These are phyloP conservation scores for Parotia lawesii DNA, from an alignment of 2,113 vertebrate genomes.

Conservation along the genomic window DNA sequence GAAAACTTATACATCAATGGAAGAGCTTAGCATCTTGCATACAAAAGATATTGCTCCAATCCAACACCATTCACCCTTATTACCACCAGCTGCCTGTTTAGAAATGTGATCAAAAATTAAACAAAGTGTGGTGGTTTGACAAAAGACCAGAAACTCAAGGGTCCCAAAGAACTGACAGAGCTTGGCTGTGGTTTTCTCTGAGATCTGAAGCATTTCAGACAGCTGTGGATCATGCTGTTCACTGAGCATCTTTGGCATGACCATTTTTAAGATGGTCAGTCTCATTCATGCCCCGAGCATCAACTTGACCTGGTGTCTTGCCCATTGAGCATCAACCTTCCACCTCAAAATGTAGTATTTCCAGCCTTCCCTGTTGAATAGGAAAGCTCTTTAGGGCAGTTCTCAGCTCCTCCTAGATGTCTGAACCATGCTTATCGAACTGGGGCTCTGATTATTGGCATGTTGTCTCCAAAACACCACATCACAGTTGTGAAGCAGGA, in stretches of 20 bases:
- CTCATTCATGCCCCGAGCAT: not conserved
- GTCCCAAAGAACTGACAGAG: not conserved
- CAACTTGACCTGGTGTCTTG: not conserved
- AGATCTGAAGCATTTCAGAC: not conserved
- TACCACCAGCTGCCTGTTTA: not conserved
- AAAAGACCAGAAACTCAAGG: not conserved
- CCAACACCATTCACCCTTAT: not conserved
- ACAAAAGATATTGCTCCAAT: not conserved
- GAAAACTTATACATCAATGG: not conserved
- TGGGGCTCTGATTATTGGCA: not conserved
- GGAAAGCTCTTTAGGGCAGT: not conserved
- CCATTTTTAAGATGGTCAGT: not conserved
- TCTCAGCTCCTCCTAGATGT: not conserved
- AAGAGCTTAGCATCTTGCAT: not conserved
- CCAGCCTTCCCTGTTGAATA: not conserved
- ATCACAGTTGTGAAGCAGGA: not conserved
- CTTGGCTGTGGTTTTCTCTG: not conserved
- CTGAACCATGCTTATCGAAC: fast-evolving
- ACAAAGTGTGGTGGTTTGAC: not conserved
- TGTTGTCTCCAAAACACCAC: not conserved
- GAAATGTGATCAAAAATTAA: not conserved
- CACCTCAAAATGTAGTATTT: not conserved
- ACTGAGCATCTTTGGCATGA: not conserved
- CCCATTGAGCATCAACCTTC: not conserved
- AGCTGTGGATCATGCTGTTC: not conserved